These are phyloP conservation scores for Drosophila mercatorum DNA, from an alignment of 2,888 invertebrate species.

Conservation along the genomic window DNA sequence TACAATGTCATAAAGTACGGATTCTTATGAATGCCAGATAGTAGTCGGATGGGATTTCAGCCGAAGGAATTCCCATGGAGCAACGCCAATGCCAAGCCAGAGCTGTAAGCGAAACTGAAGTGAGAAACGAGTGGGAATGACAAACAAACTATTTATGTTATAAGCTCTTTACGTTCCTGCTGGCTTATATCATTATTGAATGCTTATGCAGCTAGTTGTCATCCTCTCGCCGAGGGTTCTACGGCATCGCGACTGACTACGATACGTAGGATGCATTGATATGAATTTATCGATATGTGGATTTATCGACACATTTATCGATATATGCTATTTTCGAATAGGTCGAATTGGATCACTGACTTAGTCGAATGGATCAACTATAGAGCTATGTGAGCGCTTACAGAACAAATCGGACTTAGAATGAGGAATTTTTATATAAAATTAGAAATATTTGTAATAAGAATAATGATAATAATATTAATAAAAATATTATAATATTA, in stretches of 20 bases:
- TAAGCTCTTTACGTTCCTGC: slow-evolving; percentile 3
- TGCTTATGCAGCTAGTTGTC: not conserved
- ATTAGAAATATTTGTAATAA: too few species aligned
- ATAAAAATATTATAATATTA: too few species aligned
- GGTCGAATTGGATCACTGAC: too few species aligned
- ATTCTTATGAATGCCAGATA: not conserved
- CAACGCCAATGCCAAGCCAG: not conserved
- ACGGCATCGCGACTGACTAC: not conserved
- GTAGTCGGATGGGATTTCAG: not conserved
- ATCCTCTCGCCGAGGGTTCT: too few species aligned
- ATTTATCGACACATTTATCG: too few species aligned
- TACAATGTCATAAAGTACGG: slow-evolving; percentile 1
- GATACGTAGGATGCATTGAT: not conserved
- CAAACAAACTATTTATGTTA: slow-evolving; percentile 11
- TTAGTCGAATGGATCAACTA: too few species aligned
- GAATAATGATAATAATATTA: too few species aligned
- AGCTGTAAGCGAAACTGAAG: not conserved
- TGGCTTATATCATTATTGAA: not conserved
- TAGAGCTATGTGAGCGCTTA: too few species aligned
- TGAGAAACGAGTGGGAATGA: not conserved
- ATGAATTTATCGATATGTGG: not conserved
- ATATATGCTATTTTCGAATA: too few species aligned
- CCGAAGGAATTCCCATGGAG: not conserved
- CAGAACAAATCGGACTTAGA: too few species aligned
- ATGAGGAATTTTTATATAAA: too few species aligned